These are phyloP conservation scores for Aspidoscelis tigris DNA, from an alignment of 2,113 vertebrate genomes.

Conservation along the genomic window DNA sequence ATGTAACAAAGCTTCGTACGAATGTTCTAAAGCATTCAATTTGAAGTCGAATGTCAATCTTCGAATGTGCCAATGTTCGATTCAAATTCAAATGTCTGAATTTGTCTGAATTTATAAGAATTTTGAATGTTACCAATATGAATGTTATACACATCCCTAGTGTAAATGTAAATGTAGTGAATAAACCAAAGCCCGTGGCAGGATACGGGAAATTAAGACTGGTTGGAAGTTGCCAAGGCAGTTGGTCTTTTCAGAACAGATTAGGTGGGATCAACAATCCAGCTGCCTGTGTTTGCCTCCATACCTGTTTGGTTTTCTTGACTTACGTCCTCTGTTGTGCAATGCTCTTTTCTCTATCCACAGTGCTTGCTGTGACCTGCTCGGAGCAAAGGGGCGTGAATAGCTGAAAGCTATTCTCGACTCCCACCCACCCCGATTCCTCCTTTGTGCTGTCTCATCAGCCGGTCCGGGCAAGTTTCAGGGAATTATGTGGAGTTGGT, in stretches of 20 bases:
- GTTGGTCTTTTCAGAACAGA: conserved; percentile 47
- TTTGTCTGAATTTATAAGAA: too few relatives aligned
- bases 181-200: conserved; percentile 34
- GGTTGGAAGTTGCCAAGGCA: conserved; percentile 36
- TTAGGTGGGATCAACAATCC: conserved; percentile 50
- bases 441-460: conserved; percentile 50
- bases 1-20: too few relatives aligned
- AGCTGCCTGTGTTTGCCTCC: conserved; percentile 51
- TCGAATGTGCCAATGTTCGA: too few relatives aligned
- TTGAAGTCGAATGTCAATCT: too few relatives aligned
- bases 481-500: conserved; percentile 37
- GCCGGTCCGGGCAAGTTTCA: conserved; percentile 60
- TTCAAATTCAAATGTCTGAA: too few relatives aligned
- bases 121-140: too few relatives aligned
- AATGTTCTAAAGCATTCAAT: too few relatives aligned
- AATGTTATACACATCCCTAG: too few relatives aligned
- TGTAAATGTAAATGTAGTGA: not conserved
- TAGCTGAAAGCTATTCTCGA: conserved; percentile 70
- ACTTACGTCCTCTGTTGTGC: conserved; percentile 50
- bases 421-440: conserved; percentile 28
- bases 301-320: conserved; percentile 63
- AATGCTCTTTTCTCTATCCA: conserved; percentile 34
- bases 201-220: conserved; percentile 41
- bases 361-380: conserved; percentile 62
- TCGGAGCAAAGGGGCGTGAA: conserved; percentile 73